Conservation (phyloP, 1,140 invertebrate genomes). For the Brachionus plicatilis region DNA sequence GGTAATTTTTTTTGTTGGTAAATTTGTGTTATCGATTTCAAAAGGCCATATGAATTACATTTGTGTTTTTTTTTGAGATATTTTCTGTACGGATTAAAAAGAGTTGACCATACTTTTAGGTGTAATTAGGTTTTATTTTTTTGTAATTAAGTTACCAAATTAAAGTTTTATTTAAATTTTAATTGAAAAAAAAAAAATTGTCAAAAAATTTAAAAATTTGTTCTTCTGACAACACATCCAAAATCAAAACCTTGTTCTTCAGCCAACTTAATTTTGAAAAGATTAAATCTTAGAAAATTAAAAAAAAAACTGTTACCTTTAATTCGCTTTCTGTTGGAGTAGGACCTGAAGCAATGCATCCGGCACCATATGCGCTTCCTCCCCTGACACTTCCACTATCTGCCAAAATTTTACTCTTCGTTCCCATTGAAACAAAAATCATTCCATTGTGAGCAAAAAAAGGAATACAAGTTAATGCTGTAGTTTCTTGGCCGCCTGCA, state of each 20-base stretch:
- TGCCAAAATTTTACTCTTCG: neutral
- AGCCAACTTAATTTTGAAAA: neutral
- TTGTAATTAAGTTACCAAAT: too few species aligned
- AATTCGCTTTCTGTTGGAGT: neutral
- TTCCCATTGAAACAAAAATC: conserved; percentile 22
- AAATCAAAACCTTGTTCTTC: conserved; percentile 24
- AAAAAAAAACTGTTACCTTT: neutral
- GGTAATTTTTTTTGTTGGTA: too few species aligned
- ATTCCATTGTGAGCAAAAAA: conserved; percentile 39
- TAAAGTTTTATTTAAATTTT: too few species aligned
- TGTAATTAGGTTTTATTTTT: too few species aligned
- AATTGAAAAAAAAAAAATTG: neutral
- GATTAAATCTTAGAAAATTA: too few species aligned
- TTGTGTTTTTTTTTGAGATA: too few species aligned
- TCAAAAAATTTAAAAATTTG: neutral
- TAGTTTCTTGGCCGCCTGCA: conserved; percentile 18
- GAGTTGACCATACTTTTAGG: too few species aligned
- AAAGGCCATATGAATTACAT: too few species aligned
- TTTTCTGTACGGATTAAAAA: too few species aligned
- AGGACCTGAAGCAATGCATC: neutral
- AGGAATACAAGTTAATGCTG: conserved; percentile 26
- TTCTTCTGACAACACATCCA: conserved; percentile 27
- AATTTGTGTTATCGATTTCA: too few species aligned
- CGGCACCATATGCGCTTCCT: neutral
- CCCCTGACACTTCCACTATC: neutral